phyloP scores from a whole-genome alignment of 2,888 invertebrate species.

The Automeris io region DNA sequence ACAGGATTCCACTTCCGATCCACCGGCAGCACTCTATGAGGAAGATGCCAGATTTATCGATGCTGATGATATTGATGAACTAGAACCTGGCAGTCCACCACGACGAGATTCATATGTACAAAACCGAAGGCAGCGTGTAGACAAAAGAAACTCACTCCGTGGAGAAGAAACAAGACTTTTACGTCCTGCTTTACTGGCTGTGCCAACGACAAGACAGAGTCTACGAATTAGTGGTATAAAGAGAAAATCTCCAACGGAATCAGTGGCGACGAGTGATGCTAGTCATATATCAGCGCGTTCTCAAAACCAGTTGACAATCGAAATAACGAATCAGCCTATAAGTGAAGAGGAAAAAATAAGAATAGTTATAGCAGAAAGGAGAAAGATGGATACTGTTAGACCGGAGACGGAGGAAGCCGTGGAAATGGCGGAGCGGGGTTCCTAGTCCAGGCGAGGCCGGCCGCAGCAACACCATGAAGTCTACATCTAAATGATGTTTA shows the following conservation, averaged over 20 bases:
- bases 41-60: conserved; percentile 77
- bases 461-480: conserved; percentile 72
- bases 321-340: conserved; percentile 38
- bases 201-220: conserved; percentile 52
- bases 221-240: conserved; percentile 39
- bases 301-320: conserved; percentile 27
- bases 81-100: conserved; percentile 65
- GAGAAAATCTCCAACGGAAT: conserved; percentile 50
- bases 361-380: conserved; percentile 78
- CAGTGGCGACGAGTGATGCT: conserved; percentile 39
- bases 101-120: conserved; percentile 67
- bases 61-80: conserved; percentile 74
- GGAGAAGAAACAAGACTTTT: conserved; percentile 66
- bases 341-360: conserved; percentile 75
- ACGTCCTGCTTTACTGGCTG: conserved; percentile 57
- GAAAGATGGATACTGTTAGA: conserved; percentile 72
- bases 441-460: conserved; percentile 75
- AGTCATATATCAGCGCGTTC: conserved; percentile 35
- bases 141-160: conserved; percentile 60
- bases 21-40: conserved; percentile 64
- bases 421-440: conserved; percentile 61
- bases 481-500: conserved; percentile 53
- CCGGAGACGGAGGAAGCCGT: conserved; percentile 54
- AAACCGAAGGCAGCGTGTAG: conserved; percentile 65
- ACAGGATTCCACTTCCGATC: conserved; percentile 65